Base-by-base conservation (phyloP, 2,888 invertebrate genomes). In the Drosophila limbata region DNA sequence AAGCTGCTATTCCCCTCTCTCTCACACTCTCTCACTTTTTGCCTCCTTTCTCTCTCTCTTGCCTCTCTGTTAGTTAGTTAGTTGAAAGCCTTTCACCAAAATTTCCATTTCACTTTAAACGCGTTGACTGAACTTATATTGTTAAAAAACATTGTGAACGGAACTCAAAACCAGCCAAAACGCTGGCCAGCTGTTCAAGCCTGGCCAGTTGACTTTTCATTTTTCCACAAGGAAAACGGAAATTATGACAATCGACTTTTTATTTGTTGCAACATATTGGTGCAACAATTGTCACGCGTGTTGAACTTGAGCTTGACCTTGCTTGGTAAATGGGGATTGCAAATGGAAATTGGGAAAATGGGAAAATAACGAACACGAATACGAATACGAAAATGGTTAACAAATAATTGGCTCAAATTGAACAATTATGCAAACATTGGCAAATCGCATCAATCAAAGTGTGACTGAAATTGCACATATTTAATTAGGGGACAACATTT, bases 221-320 rank as follows among this genome's bases (percentile, higher is more conserved):
- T 50, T 62, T 35, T 62, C 45, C 71, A 78, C 82, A 57, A 82
- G 83, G 88, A 82, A 85, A 85, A 76, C 61, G 77, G 65, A 80
- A 78, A 83, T 85, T 89, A 74, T 72, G 71, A 70, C 31, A 21
- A 48, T 52, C 55, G 64, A 50, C 10, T 44, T 62, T 48, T 45
- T 21, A 25, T 48, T 51, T 42, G 55, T 42, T 25, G 47, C 47
- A 48, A 37, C 17, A 28, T 19, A 15, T 21, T 39, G 31, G 50
- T 21, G 40, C 68, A 35, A 31, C 61, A 73, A 70, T 78, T 77
- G 76, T 72, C 66, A 74, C 44, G 67, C 74, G 76, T 68, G 39
- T 64, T 90, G 81, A 90, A 88, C 91, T 89, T 90, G 88, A 89
- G 91, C 91, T 91, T 90, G 91, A 90, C 90, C 90, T 91, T 90